These are phyloP conservation scores for Sturnira hondurensis DNA, from an alignment of 2,113 vertebrate species.

Conservation along the genomic window DNA sequence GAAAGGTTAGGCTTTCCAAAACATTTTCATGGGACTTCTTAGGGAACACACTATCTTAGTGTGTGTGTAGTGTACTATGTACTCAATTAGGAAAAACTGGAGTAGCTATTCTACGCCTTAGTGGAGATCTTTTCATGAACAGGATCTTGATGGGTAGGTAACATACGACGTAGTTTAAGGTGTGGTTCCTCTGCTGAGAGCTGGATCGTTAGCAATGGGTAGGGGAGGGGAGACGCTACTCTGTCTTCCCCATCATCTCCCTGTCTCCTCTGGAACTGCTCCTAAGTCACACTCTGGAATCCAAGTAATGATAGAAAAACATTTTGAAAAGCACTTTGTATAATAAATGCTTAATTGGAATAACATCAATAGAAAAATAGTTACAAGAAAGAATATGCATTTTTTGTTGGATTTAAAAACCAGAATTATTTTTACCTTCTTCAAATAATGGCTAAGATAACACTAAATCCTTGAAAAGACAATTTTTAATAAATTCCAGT, in stretches of 20 bases:
- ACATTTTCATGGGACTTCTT: not conserved
- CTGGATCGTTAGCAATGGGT: not conserved
- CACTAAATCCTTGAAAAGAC: not conserved
- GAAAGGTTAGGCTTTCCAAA: not conserved
- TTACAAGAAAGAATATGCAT: not conserved
- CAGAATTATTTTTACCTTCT: not conserved
- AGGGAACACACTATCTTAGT: not conserved
- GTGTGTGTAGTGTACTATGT: not conserved
- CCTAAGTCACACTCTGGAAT: not conserved
- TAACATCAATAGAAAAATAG: not conserved
- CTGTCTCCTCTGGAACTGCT: not conserved
- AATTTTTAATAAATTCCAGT: not conserved
- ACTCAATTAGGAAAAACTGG: not conserved
- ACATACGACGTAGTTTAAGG: not conserved
- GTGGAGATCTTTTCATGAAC: not conserved
- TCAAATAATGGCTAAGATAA: conserved; percentile 7
- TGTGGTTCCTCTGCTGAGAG: not conserved
- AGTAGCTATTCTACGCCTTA: not conserved
- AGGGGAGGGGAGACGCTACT: rapidly evolving
- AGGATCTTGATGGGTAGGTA: not conserved
- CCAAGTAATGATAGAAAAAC: not conserved
- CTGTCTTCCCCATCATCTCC: rapidly evolving
- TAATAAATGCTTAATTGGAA: not conserved
- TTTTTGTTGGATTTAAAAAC: not conserved
- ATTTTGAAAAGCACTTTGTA: not conserved